A percentile compares a stretch with the other conserved stretches of the same genome.
These are phyloP conservation scores for Dryoscopus gambensis DNA, from an alignment of 2,113 vertebrate species.

Conservation along the genomic window DNA sequence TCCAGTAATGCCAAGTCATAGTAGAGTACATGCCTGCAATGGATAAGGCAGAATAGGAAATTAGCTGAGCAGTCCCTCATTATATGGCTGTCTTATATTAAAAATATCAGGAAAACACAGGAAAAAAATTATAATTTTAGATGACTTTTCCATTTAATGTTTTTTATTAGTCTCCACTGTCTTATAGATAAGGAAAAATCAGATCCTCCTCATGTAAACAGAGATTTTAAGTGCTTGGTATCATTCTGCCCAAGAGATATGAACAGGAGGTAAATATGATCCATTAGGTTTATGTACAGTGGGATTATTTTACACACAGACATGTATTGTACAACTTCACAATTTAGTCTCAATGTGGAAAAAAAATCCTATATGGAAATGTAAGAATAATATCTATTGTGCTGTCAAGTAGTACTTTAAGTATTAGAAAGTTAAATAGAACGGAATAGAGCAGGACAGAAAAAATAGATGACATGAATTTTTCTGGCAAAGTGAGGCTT, in stretches of 20 bases:
- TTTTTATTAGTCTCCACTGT: not conserved
- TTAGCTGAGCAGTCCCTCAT: not conserved
- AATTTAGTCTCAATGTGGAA: not conserved
- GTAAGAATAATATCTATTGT: not conserved
- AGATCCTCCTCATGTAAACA: not conserved
- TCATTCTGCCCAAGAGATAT: not conserved
- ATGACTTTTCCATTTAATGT: not conserved
- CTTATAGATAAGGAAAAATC: not conserved
- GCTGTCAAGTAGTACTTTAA: not conserved
- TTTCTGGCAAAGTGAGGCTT: not conserved
- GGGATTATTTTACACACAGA: not conserved
- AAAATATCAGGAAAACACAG: not conserved
- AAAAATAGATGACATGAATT: not conserved
- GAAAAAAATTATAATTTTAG: not conserved
- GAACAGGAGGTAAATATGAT: not conserved
- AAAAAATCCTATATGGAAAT: not conserved
- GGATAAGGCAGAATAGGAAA: not conserved
- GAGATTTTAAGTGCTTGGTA: not conserved
- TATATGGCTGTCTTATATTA: not conserved
- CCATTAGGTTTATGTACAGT: not conserved
- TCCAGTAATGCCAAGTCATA: not conserved
- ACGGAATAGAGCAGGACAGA: not conserved
- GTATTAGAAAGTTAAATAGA: not conserved
- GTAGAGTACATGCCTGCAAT: not conserved
- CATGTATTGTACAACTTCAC: not conserved